These are phyloP conservation scores for Seriola dumerili DNA, from an alignment of 2,113 vertebrate genomes.

Conservation along the genomic window DNA sequence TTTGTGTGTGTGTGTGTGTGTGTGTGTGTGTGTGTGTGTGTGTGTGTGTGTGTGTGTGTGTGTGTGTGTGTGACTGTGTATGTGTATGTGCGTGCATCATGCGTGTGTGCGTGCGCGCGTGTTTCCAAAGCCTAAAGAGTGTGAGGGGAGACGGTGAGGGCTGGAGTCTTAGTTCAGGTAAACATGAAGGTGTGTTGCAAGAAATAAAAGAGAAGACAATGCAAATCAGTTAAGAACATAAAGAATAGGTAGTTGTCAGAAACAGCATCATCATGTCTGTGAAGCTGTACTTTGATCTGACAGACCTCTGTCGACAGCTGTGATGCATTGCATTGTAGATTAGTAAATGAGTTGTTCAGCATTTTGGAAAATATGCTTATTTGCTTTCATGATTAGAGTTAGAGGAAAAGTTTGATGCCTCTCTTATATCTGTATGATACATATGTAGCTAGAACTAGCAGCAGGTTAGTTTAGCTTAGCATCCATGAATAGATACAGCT, in stretches of 20 bases:
- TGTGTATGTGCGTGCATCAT: conserved; percentile 17
- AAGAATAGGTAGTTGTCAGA: background rate
- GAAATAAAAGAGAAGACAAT: background rate
- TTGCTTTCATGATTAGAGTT: too few relatives aligned
- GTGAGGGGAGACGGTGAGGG: conserved; percentile 1
- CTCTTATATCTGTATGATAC: background rate
- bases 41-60: conserved; percentile 31
- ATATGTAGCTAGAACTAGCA: background rate
- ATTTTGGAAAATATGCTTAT: background rate
- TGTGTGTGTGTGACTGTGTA: conserved; percentile 32
- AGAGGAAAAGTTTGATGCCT: background rate
- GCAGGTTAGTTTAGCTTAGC: background rate
- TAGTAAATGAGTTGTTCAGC: background rate
- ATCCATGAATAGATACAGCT: background rate
- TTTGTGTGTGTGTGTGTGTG: conserved; percentile 21
- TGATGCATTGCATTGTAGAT: background rate
- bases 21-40: conserved; percentile 31
- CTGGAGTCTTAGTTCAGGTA: background rate
- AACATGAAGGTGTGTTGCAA: conserved; percentile 4
- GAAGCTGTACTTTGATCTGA: background rate
- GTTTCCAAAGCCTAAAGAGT: conserved; percentile 39
- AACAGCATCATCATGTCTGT: background rate
- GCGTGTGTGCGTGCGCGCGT: conserved; percentile 28
- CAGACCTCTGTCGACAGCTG: too few relatives aligned
- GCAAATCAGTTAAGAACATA: background rate